Evolutionary conservation across 2,888 invertebrate genomes (phyloP), one percentile per base, ranked within the genome.

Genomic region (Neoascia interrupta): DNA sequence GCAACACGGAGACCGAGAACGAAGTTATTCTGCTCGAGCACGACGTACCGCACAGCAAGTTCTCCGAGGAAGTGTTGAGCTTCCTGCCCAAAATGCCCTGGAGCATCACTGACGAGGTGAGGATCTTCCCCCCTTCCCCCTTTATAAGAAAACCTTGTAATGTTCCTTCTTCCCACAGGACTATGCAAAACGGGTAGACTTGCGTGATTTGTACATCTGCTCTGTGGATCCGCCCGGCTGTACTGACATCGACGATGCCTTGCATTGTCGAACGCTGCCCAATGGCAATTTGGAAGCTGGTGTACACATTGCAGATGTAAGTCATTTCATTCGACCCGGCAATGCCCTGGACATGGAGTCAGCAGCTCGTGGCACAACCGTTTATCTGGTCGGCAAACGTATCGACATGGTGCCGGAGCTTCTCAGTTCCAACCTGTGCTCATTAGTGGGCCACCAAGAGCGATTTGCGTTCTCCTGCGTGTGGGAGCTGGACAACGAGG

Each of bases 161-260:
- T n/a, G n/a, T 31, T 11, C 6, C n/a, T 6, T 39, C 63, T 79
- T 82, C 70, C 85, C 85, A 1, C 83, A 95, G 94, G 96, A 96
- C 86, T 90, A 94, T 72, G 91, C 91, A 16, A 92, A 92, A 83
- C 92, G 99, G 16, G 92, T 92, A 6, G 98, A 99, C 87, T 90
- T 99, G 1, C 92, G 98, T 8, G 91, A 95, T 60, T 87, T 97
- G 2, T 92, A 93, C 84, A 93, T 99, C 39, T 99, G 98, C 85
- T 98, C 97, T 0, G 98, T 99, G 0, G 98, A 99, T 91, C 99
- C 99, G 1, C 97, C 97, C 0, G 99, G 99, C 0, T 99, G 99
- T 87, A 99, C 99, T 0, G 99, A 99, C 87, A 99, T 99, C 81
- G 99, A 99, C 86, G 99, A 99, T 88, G 99, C 99, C 0, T 89